Base-by-base conservation (phyloP, 2,113 vertebrate genomes). In the Leuciscus idus region DNA sequence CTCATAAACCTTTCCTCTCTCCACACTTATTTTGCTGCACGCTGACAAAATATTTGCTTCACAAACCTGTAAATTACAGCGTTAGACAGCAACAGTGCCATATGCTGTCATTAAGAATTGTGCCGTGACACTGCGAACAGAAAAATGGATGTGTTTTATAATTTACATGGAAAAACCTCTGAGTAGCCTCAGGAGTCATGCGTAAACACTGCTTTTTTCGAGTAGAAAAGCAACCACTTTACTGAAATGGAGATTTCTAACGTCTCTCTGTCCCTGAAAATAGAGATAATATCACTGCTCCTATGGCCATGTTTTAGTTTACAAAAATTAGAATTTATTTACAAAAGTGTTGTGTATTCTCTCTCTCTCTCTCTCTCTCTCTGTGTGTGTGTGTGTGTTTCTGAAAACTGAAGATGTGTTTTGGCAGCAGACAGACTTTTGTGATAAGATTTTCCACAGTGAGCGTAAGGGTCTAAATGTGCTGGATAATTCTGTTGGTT, bases 21-120 rank as follows among this genome's bases (percentile, higher is more conserved):
- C 81, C 11, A 21, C 80, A 68, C 62, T 82, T 70, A 68, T 82
- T 70, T 33, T 70, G 81, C 62, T 50, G 46, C 62, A 23, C 43
- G 43, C 81, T 82, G 81, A 82, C 81, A 82, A 82, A 82, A 82
- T 70, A 70, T 82, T 82, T 82, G 62, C 81, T 82, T 82, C 46
- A 82, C 62, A 70, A 82, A 82, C 62, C 81, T 82, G 64, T 82
- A 82, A 82, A 68, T 82, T 81, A 66, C 61, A 26, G 79, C 26
- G 59, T 81, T 48, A 81, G 79, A 64, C 79, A 64, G 61, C 59
- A 81, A 66, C 79, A 48, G 79, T 46, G 79, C 59, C 79, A 81
- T 66, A 81, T 64, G 79, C 79, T 48, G 79, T 81, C 79, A 81
- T 81, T 81, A 81, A 64, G 48, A 82, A 70, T 82, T 70, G 64